These are phyloP conservation scores for Malurus leucopterus DNA, from an alignment of 2,797 vertebrate genomes.

Conservation along the genomic window DNA sequence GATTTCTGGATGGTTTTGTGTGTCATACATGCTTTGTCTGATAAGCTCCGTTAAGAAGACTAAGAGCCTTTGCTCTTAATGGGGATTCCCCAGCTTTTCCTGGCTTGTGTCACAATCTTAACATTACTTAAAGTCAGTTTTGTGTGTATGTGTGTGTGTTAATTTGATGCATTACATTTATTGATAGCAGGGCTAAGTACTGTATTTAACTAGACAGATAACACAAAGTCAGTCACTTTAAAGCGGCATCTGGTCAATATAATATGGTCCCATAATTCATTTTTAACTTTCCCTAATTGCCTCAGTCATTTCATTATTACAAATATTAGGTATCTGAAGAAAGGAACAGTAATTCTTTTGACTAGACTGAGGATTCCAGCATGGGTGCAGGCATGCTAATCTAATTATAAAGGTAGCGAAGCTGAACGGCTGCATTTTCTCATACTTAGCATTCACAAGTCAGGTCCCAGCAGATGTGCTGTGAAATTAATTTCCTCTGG, in stretches of 20 bases:
- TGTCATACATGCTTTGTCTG: not conserved
- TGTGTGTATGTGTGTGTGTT: not conserved
- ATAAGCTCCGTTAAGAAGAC: not conserved
- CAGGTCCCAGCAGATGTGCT: conserved; percentile 98
- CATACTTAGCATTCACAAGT: conserved; percentile 96
- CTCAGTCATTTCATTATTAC: conserved; percentile 93
- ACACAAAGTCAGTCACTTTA: conserved; percentile 72
- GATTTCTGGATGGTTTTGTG: not conserved
- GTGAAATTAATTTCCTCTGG: conserved; percentile 99
- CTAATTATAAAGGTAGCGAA: conserved; percentile 97
- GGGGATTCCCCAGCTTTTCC: not conserved
- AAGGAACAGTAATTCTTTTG: conserved; percentile 90
- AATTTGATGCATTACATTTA: conserved; percentile 68
- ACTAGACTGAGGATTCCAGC: conserved; percentile 88
- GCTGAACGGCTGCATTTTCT: conserved; percentile 95
- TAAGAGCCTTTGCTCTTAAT: not conserved
- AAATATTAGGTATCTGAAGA: conserved; percentile 95
- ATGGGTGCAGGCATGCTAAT: conserved; percentile 94
- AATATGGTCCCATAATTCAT: conserved; percentile 91
- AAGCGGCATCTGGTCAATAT: conserved; percentile 86
- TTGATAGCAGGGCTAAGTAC: conserved; percentile 67
- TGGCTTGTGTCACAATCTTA: conserved; percentile 48
- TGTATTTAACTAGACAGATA: conserved; percentile 81
- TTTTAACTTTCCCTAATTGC: conserved; percentile 96
- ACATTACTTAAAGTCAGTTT: conserved; percentile 42